Evolutionary conservation across 2,888 invertebrate species (phyloP), one percentile per base, ranked within the genome.

Genomic region (Pandemis cinnamomeana): DNA sequence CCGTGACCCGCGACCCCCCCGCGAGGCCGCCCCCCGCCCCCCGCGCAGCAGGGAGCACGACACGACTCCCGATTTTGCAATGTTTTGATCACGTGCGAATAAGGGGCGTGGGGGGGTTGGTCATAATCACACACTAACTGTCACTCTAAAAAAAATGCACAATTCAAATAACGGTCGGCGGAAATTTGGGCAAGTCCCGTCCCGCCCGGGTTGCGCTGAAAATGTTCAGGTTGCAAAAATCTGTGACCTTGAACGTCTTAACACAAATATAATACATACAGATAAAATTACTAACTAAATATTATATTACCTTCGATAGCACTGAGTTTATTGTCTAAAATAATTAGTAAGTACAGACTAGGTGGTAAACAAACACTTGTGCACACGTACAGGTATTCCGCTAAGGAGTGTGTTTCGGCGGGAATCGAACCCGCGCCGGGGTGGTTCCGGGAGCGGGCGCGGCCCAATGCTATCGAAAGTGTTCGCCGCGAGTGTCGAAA

Each of bases 401-500:
- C 44, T 8, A 44, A 44, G 44, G 7, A 36, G 1, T 36, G 46
- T 48, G 10, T 6, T 51, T 13, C 51, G 51, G 51, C 51, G 64
- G 64, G 64, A 27, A 6, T 64, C 64, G 48, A 48, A 63, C 63
- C 64, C 60, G 60, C 80, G 67, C 79, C 61, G 60, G 68, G 61
- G 42, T 67, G 60, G 76, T 74, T 71, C 67, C 73, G 61, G 70
- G 75, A 58, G 71, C 27, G 27, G 71, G 67, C 73, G 78, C 77
- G 70, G 72, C 79, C 77, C 84, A 84, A 86, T 84, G 87, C 84
- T 85, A 88, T 82, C 83, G 87, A 88, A 87, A 89, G 86, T 85
- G 81, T 84, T 83, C 84, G 81, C 83, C 41, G 78, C 78, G 76
- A 78, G 82, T 87, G 86, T 84, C 82, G 89, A 86, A 87, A 89